Conservation (phyloP, 2,888 invertebrate genomes). For the Empis livida region DNA sequence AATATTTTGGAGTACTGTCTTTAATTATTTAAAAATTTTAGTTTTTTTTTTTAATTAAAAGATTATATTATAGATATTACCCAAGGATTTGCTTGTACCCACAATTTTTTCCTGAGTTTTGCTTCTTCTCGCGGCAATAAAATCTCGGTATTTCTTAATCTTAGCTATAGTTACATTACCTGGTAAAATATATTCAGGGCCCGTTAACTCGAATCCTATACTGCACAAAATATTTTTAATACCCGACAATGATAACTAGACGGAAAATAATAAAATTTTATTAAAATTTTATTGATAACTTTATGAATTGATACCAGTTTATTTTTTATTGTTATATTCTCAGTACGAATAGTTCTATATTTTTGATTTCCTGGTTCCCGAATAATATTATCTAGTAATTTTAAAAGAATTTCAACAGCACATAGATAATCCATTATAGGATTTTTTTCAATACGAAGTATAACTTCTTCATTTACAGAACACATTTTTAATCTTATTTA, state of each 20-base stretch:
- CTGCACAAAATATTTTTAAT: conserved; percentile 24
- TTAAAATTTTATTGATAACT: too few relatives aligned
- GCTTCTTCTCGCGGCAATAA: conserved; percentile 11
- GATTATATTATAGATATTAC: not conserved
- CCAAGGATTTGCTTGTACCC: not conserved
- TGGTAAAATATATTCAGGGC: conserved; percentile 22
- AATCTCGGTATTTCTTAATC: conserved; percentile 28
- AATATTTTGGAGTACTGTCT: not conserved
- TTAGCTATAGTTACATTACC: conserved; percentile 24
- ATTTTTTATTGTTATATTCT: conserved; percentile 32
- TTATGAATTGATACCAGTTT: conserved; percentile 19
- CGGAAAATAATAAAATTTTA: too few relatives aligned
- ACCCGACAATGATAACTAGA: conserved; percentile 20
- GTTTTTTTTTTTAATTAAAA: not conserved
- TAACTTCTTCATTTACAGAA: conserved; percentile 4
- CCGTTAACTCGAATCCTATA: conserved; percentile 27
- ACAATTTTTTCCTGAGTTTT: conserved; percentile 8
- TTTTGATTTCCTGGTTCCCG: conserved; percentile 29
- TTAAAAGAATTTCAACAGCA: conserved; percentile 29
- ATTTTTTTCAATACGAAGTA: conserved; percentile 17
- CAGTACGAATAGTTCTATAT: conserved; percentile 29
- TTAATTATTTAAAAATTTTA: not conserved
- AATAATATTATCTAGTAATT: conserved; percentile 31
- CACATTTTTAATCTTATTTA: too few relatives aligned
- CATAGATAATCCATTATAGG: conserved; percentile 26